phyloP scores from a whole-genome alignment of 2,797 vertebrate genomes.

The Poeciliopsis turneri region DNA sequence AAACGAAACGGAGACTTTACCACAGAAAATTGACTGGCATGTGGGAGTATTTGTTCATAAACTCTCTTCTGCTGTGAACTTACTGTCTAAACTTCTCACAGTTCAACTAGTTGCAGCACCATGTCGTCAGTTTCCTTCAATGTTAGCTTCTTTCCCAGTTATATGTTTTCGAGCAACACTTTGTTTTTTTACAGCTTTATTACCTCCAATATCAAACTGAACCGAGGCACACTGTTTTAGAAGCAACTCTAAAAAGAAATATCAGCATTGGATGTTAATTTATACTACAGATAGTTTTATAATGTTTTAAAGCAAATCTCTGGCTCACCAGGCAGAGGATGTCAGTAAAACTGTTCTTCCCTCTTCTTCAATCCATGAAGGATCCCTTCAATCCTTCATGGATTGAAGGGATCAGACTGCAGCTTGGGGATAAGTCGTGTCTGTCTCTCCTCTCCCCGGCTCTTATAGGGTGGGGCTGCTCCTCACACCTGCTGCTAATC shows the following conservation, averaged over 20 bases:
- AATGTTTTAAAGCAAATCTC: not conserved
- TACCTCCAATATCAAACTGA: not conserved
- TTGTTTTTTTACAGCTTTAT: not conserved
- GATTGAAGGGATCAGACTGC: not conserved
- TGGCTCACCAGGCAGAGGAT: not conserved
- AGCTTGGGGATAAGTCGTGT: not conserved
- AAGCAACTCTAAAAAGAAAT: not conserved
- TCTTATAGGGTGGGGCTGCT: no score
- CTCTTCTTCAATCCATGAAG: not conserved
- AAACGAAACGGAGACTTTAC: no score
- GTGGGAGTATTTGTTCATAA: not conserved
- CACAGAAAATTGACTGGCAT: no score
- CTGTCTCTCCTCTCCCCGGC: not conserved
- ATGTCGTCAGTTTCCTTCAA: not conserved
- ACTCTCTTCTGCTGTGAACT: not conserved
- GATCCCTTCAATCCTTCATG: not conserved
- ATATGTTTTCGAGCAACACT: not conserved
- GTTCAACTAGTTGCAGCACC: not conserved
- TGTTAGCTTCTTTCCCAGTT: not conserved
- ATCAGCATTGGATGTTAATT: not conserved
- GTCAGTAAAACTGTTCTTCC: not conserved
- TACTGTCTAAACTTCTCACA: not conserved
- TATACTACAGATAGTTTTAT: not conserved
- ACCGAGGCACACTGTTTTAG: not conserved
- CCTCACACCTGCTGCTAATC: not conserved